Conservation (phyloP, 2,113 vertebrate species). For the Panurus biarmicus region DNA sequence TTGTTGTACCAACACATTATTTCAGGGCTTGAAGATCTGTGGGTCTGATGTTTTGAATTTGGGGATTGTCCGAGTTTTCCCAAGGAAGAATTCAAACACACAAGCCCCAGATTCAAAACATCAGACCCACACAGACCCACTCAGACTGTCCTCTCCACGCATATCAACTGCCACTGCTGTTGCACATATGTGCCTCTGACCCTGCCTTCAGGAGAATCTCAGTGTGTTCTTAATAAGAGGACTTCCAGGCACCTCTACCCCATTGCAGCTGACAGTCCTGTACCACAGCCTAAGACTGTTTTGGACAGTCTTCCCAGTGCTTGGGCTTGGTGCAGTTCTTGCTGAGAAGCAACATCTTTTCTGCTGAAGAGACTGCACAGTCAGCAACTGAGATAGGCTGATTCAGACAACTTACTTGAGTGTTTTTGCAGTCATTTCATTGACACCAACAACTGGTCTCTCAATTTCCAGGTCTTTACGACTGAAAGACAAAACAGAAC, state of each 20-base stretch:
- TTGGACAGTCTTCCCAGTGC: background rate
- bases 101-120: too few relatives aligned
- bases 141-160: too few relatives aligned
- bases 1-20: background rate
- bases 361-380: background rate
- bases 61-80: too few relatives aligned
- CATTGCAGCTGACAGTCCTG: background rate
- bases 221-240: background rate
- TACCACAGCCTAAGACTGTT: background rate
- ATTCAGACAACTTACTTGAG: conserved; percentile 78
- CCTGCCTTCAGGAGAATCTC: background rate
- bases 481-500: conserved; percentile 66
- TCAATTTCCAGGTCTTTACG: conserved; percentile 91
- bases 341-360: background rate
- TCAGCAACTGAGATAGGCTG: background rate
- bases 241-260: background rate
- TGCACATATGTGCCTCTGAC: background rate
- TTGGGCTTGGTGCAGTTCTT: background rate
- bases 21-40: too few relatives aligned
- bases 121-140: too few relatives aligned
- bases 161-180: background rate
- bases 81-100: too few relatives aligned
- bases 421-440: conserved; percentile 82
- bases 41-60: too few relatives aligned
- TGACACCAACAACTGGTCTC: conserved; percentile 82